Evolutionary conservation across 1,140 invertebrate species (phyloP), one percentile per base, ranked within the genome.

Genomic region (Drosophila elegans): DNA sequence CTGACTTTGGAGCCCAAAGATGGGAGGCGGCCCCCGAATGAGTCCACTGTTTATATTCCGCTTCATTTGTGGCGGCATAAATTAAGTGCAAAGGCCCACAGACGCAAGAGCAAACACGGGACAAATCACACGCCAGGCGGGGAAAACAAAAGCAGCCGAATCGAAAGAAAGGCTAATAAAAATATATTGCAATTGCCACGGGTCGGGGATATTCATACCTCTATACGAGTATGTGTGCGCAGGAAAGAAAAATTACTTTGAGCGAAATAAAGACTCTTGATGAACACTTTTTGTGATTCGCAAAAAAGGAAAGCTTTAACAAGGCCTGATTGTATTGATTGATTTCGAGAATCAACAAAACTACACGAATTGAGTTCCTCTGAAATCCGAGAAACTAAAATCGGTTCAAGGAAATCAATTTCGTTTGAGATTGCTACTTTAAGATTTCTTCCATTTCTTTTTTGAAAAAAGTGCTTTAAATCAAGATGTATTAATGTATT

Each of bases 11-110:
- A 25, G 16, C 5, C 53, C n/a, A 32, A 29, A 59, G 2, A n/a
- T 13, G 13, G 16, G 16, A 27, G 38, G 34, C n/a, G 16, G 4
- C 29, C 34, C 21, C 34, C 34, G 38, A 39, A 49, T 38, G 38
- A 60, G 71, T 34, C 60, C 75, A 72, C 78, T 66, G 79, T 74
- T 82, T 84, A 80, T 82, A 82, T 76, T 86, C 69, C 71, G 83
- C 75, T 69, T 89, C 72, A 89, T 88, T 86, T 86, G 79, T 64
- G 83, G 79, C 63, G 64, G 60, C 83, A 86, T 86, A 83, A 83
- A 88, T 88, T 88, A 83, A 88, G 83, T 88, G 83, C 79, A 73
- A 89, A 83, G 73, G 64, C 64, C 71, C 48, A 72, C 60, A 12
- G 64, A 66, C 34, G 29, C n/a, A 25, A 64, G 55, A 79, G 63